These are phyloP conservation scores for Lateolabrax maculatus DNA, from an alignment of 2,797 vertebrate species.

Conservation along the genomic window DNA sequence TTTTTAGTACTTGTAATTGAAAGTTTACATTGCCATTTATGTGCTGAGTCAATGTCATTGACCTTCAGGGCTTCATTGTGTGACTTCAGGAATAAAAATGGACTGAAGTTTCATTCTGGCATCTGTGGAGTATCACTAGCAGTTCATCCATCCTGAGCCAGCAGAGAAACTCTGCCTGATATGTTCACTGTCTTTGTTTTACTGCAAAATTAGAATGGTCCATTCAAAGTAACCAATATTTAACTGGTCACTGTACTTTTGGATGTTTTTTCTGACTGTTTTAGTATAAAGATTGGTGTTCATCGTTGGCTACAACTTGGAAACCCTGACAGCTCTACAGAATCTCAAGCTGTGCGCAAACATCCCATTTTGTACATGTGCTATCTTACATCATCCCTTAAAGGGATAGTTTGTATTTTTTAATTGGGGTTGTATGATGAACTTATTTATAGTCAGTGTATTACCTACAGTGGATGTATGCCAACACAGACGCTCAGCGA, in stretches of 20 bases:
- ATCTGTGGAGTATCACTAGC: constrained; percentile 18
- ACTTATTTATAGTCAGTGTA: too few species aligned
- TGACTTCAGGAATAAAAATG: constrained; percentile 45
- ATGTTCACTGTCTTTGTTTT: background rate
- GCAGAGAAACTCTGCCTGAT: background rate
- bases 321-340: background rate
- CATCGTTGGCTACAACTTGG: background rate
- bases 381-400: background rate
- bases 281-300: background rate
- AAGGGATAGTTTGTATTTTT: too few species aligned
- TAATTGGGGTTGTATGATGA: too few species aligned
- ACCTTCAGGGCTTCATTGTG: constrained; percentile 46
- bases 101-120: constrained; percentile 38
- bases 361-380: background rate
- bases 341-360: background rate
- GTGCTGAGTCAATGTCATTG: constrained; percentile 53
- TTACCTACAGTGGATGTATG: too few species aligned
- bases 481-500: too few species aligned
- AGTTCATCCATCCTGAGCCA: constrained; percentile 28
- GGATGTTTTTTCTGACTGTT: constrained; percentile 9
- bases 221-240: constrained; percentile 15
- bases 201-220: constrained; percentile 8
- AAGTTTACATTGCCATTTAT: constrained; percentile 53
- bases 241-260: constrained; percentile 4
- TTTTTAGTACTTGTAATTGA: constrained; percentile 60